These are phyloP conservation scores for Therioaphis trifolii DNA, from an alignment of 2,888 invertebrate genomes.

Conservation along the genomic window DNA sequence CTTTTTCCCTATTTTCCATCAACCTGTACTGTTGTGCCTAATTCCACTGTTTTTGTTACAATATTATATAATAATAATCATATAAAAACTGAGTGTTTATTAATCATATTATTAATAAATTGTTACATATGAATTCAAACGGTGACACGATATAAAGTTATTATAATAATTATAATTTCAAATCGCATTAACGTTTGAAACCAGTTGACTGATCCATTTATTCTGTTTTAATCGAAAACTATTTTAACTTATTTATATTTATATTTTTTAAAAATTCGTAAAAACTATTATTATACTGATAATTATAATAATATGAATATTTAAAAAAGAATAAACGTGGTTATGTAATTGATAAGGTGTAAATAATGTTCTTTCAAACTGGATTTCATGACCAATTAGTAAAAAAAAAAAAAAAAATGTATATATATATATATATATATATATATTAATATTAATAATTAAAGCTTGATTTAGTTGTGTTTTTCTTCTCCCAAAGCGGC, in stretches of 20 bases:
- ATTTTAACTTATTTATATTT: conserved; percentile 63
- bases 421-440: not conserved
- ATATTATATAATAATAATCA: conserved; percentile 34
- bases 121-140: conserved; percentile 59
- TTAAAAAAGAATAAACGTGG: conserved; percentile 54
- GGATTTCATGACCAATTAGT: conserved; percentile 61
- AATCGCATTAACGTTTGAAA: conserved; percentile 62
- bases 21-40: conserved; percentile 56
- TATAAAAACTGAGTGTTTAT: conserved; percentile 52
- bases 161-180: conserved; percentile 61
- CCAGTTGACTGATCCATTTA: conserved; percentile 62
- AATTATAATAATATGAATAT: conserved; percentile 58
- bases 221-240: conserved; percentile 61
- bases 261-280: conserved; percentile 58
- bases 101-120: conserved; percentile 57
- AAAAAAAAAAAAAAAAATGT: conserved; percentile 15
- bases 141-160: conserved; percentile 37
- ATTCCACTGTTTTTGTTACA: conserved; percentile 61
- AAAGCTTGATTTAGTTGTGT: conserved; percentile 50
- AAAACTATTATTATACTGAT: conserved; percentile 61
- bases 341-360: conserved; percentile 62
- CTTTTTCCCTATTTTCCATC: not conserved
- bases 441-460: conserved; percentile 9
- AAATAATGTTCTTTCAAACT: conserved; percentile 62
- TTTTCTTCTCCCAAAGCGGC: conserved; percentile 31